Conservation (phyloP, 2,797 vertebrate genomes). For the Paramormyrops hopkinsi region DNA sequence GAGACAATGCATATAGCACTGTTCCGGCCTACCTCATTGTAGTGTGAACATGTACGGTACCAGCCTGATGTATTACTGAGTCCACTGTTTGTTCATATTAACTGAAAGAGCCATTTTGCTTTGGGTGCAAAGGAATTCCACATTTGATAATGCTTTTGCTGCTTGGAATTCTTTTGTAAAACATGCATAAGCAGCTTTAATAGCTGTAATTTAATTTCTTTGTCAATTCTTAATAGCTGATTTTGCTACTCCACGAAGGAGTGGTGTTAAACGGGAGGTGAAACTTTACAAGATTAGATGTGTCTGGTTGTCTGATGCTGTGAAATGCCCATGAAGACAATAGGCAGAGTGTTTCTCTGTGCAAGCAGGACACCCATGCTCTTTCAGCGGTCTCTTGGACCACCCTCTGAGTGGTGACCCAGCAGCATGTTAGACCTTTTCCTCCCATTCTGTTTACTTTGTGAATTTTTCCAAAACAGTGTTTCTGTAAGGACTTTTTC, state of each 20-base stretch:
- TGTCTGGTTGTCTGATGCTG: not conserved
- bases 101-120: conserved; percentile 9
- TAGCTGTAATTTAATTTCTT: not conserved
- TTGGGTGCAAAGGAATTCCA: conserved; percentile 14
- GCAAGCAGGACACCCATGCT: not conserved
- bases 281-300: not conserved
- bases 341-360: not conserved
- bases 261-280: not conserved
- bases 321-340: not conserved
- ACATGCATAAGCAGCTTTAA: not conserved
- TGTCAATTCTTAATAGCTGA: not conserved
- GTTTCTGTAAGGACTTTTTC: not conserved
- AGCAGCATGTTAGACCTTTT: not conserved
- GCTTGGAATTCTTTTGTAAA: not conserved
- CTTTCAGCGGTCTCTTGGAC: not conserved
- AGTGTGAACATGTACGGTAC: conserved; percentile 30
- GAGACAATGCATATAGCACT: conserved; percentile 27
- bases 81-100: conserved; percentile 5
- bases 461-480: not conserved
- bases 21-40: conserved; percentile 34
- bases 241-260: not conserved
- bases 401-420: not conserved
- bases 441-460: not conserved
- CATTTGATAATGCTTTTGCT: not conserved
- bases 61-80: conserved; percentile 22